phyloP scores from a whole-genome alignment of 2,888 invertebrate species.

The Eupithecia exiguata region DNA sequence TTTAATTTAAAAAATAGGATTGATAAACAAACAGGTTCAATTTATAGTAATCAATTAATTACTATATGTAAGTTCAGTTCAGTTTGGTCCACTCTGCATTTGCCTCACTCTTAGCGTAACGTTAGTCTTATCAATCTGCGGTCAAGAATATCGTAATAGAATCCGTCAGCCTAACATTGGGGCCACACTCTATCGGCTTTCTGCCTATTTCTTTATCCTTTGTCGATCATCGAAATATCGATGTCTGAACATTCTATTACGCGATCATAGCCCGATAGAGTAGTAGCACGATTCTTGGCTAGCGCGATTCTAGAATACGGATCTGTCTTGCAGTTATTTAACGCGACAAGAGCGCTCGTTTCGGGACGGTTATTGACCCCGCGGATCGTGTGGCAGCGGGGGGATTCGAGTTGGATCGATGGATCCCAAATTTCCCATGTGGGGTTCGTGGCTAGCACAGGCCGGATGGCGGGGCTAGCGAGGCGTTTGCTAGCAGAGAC shows the following conservation, averaged over 20 bases:
- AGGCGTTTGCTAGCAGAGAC: constrained; percentile 64
- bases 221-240: neutral
- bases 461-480: constrained; percentile 19
- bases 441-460: constrained; percentile 21
- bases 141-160: neutral
- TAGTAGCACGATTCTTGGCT: neutral
- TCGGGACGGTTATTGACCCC: constrained; percentile 10
- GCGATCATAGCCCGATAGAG: neutral
- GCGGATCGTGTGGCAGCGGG: neutral
- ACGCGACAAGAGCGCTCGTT: constrained; percentile 1
- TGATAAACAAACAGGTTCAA: neutral
- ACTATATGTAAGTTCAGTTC: neutral
- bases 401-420: neutral
- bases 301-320: neutral
- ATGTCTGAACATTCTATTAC: neutral
- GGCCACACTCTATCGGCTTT: neutral
- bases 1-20: neutral
- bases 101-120: constrained; percentile 1
- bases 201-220: neutral
- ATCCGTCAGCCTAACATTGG: neutral
- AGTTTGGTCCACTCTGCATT: neutral
- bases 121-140: neutral
- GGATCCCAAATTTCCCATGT: neutral
- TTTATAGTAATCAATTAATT: neutral
- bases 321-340: neutral